phyloP scores from a whole-genome alignment of 2,888 invertebrate genomes.

The Hirudinaria manillensis region DNA sequence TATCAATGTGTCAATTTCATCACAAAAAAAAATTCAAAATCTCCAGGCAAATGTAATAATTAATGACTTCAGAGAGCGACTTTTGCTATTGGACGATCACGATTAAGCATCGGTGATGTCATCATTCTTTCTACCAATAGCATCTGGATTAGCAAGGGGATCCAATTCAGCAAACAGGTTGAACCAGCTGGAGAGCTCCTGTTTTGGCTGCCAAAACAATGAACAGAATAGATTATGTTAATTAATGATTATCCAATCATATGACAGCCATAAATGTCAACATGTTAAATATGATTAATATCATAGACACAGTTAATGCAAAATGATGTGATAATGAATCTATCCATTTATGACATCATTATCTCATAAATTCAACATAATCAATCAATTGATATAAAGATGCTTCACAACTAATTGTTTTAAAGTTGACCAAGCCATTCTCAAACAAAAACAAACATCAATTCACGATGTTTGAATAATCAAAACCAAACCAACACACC shows the following conservation, averaged over 20 bases:
- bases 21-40: too few species aligned
- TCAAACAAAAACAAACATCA: too few species aligned
- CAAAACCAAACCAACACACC: not conserved
- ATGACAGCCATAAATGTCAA: not conserved
- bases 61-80: constrained; percentile 1
- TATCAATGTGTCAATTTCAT: too few species aligned
- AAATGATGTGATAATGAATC: not conserved
- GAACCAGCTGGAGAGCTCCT: constrained; percentile 65
- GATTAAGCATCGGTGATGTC: constrained; percentile 38
- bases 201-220: constrained; percentile 25
- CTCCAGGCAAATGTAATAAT: not conserved
- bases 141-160: constrained; percentile 78
- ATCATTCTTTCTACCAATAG: constrained; percentile 48
- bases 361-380: not conserved
- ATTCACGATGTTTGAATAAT: not conserved
- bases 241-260: not conserved
- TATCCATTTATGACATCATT: too few species aligned
- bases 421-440: too few species aligned
- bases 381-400: not conserved
- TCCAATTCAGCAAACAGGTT: constrained; percentile 87
- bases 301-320: not conserved
- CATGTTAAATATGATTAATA: not conserved
- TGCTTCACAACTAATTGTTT: not conserved
- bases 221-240: not conserved
- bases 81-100: not conserved